Conservation (phyloP, 2,113 vertebrate genomes). For the Thymallus thymallus region DNA sequence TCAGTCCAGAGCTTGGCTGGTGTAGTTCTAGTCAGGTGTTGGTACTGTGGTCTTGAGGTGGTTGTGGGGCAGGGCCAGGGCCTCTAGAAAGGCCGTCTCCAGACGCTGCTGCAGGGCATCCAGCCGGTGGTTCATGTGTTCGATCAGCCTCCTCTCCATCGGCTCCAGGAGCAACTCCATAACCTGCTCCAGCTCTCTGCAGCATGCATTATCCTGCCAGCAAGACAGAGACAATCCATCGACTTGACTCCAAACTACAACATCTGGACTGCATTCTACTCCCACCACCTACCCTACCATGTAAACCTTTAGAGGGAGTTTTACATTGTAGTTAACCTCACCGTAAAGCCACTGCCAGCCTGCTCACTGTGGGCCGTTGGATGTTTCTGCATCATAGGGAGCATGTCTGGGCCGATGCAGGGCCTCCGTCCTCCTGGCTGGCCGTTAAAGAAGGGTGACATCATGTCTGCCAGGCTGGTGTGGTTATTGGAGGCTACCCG, state of each 20-base stretch:
- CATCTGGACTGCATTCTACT: not conserved
- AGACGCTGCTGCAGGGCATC: conserved; percentile 72
- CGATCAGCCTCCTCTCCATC: conserved; percentile 73
- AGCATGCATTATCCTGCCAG: conserved; percentile 39
- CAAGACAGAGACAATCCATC: not conserved
- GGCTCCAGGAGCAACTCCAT: conserved; percentile 70
- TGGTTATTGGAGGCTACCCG: not conserved
- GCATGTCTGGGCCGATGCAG: conserved; percentile 47
- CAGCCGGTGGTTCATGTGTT: conserved; percentile 72
- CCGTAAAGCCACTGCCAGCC: not conserved
- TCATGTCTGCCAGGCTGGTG: conserved; percentile 48
- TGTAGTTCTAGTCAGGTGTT: not conserved
- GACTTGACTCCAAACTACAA: not conserved
- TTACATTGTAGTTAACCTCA: not conserved
- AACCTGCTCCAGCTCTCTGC: conserved; percentile 52
- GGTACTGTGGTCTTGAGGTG: not conserved
- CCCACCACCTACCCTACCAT: not conserved
- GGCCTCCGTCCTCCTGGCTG: not conserved
- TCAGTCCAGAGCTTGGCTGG: not conserved
- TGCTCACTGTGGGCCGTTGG: no score
- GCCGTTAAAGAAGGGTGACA: conserved; percentile 61
- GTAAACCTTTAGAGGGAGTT: not conserved
- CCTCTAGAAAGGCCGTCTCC: conserved; percentile 55
- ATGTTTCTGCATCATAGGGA: conserved; percentile 73
- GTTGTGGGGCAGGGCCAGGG: conserved; percentile 23